Evolutionary conservation across 53 echinoderm and acorn worm genomes (phyloP), one percentile per base, ranked within the genome.

Genomic region (Mesocentrotus franciscanus): DNA sequence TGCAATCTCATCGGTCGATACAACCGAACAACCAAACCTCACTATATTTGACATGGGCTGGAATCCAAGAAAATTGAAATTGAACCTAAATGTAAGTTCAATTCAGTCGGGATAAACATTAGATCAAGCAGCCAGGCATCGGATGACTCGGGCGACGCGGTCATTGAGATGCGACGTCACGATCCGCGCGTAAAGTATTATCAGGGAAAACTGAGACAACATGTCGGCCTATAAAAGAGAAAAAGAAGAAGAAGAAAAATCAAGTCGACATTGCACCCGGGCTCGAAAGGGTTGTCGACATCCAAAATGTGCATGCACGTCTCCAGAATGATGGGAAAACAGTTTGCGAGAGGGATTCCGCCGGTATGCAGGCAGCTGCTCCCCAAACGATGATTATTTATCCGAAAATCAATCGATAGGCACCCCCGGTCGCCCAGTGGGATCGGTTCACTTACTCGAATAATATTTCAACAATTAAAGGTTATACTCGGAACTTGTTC

Each of bases 361-460:
- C 34, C 56, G 92, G 75, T 71, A 92, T 92, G 92, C 92, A 70
- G 92, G 68, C 14, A 68, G 49, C 71, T 74, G 56, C n/a, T 92
- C 92, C 92, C 92, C 49, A 68, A 74, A 92, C 92, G 74, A 71
- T 56, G 92, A 92, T 92, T 74, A 72, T 72, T 92, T 55, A 92
- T 56, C 74, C 71, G 72, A 92, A 92, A 92, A 92, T 92, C 92
- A 92, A 92, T 92, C 4, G 22, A 29, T 14, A 76, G 92, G 42
- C 74, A 92, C 35, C 71, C 26, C 71, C 56, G 92, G 92, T 74
- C 74, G 49, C 71, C 24, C 49, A 66, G 20, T 56, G 66, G 58
- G 58, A 87, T 26, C 35, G 30, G 66, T 91, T 91, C 27, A 34
- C 36, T 87, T 29, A 34, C 68, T 91, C 36, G 91, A 91, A 66